phyloP scores from a whole-genome alignment of 2,113 vertebrate species.

The Dicrurus megarhynchus region DNA sequence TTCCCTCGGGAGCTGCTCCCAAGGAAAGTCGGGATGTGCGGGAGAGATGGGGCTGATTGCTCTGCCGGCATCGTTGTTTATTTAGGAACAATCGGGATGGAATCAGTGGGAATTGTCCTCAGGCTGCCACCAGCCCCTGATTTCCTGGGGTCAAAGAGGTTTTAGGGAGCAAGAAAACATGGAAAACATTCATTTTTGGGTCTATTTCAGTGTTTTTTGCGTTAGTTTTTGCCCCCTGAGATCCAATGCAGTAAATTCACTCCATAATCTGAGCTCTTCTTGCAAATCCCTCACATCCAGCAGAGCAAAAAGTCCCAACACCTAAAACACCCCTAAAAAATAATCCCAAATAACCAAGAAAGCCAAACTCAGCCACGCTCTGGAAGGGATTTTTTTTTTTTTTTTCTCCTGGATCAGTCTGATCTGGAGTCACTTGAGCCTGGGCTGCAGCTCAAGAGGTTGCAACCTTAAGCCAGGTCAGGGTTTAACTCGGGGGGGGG shows the following conservation, averaged over 20 bases:
- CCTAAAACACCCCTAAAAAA: not conserved
- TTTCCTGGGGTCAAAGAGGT: not conserved
- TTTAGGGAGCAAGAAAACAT: not conserved
- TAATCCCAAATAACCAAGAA: not conserved
- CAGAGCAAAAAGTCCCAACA: not conserved
- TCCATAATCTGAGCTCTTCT: not conserved
- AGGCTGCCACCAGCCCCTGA: not conserved
- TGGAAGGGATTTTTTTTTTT: not conserved
- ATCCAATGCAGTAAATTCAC: fast-evolving
- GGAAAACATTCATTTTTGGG: fast-evolving
- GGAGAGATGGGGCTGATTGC: not conserved
- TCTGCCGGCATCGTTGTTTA: not conserved
- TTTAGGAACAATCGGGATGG: not conserved
- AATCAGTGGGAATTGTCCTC: not conserved
- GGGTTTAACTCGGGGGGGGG: not conserved
- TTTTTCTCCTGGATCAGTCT: not conserved
- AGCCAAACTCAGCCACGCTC: not conserved
- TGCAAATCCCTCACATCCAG: not conserved
- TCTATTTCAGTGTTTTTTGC: fast-evolving
- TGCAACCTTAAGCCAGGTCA: conserved; percentile 37
- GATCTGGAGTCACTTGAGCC: not conserved
- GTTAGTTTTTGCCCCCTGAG: not conserved
- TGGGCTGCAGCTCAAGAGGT: not conserved
- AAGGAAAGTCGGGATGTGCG: not conserved
- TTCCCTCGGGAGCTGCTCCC: not conserved